phyloP scores from a whole-genome alignment of 2,888 invertebrate species.

The Dioctria rufipes region DNA sequence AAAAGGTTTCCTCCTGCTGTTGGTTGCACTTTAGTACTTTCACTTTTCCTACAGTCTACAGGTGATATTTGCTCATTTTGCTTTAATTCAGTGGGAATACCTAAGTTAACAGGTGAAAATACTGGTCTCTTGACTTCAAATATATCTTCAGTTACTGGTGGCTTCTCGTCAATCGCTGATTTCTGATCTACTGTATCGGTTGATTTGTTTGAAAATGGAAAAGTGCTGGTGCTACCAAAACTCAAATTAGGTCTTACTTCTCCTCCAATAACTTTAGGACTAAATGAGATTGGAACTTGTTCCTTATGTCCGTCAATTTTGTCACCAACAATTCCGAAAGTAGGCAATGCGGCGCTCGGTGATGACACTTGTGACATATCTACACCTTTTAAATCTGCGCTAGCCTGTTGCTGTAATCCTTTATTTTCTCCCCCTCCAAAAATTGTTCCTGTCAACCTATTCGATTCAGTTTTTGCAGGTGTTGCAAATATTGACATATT shows the following conservation, averaged over 20 bases:
- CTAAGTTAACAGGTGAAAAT: neutral
- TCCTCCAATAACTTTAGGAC: conserved; percentile 23
- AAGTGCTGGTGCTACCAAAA: neutral
- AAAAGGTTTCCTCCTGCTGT: neutral
- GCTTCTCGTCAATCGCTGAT: neutral
- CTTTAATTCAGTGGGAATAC: neutral
- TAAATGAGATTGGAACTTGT: neutral
- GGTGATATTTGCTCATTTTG: neutral
- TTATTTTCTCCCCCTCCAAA: conserved; percentile 3
- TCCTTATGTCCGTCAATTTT: neutral
- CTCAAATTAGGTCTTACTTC: neutral
- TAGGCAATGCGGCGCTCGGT: neutral
- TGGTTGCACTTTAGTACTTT: neutral
- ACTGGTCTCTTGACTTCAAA: neutral
- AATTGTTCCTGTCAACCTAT: neutral
- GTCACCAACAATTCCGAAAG: neutral
- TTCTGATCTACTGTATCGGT: conserved; percentile 6
- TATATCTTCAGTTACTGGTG: neutral
- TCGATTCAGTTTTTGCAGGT: neutral
- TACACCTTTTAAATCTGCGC: neutral
- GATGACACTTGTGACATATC: neutral
- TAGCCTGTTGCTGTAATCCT: neutral
- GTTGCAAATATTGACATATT: neutral
- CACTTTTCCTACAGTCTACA: neutral
- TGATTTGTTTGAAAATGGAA: conserved; percentile 11